These are phyloP conservation scores for Hybognathus amarus DNA, from an alignment of 2,797 vertebrate genomes.

Conservation along the genomic window DNA sequence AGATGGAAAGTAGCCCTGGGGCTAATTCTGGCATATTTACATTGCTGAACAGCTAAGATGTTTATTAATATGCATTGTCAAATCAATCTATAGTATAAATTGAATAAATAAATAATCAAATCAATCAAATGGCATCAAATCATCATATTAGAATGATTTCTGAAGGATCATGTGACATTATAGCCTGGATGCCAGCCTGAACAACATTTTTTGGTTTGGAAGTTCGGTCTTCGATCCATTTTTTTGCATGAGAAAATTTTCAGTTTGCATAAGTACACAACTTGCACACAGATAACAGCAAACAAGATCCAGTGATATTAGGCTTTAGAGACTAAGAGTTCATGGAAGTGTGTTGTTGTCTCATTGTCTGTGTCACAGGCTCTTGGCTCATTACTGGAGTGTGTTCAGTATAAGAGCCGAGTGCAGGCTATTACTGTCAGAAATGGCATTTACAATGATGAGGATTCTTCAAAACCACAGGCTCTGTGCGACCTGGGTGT, in stretches of 20 bases:
- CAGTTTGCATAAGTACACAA: not conserved
- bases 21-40: too few species aligned
- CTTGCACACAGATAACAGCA: not conserved
- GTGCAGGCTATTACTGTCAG: conserved; percentile 32
- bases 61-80: too few species aligned
- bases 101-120: too few species aligned
- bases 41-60: too few species aligned
- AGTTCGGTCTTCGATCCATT: too few species aligned
- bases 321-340: not conserved
- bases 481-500: not conserved
- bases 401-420: not conserved
- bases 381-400: conserved; percentile 29
- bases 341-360: conserved; percentile 12
- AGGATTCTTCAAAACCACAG: conserved; percentile 19
- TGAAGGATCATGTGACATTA: not conserved
- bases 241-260: not conserved
- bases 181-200: too few species aligned
- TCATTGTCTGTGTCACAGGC: not conserved
- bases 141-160: not conserved
- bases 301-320: not conserved
- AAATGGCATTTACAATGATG: conserved; percentile 20
- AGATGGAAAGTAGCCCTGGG: too few species aligned
- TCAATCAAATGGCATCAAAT: too few species aligned
- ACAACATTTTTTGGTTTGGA: too few species aligned
- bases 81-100: too few species aligned